Evolutionary conservation across 1,140 invertebrate genomes (phyloP), one percentile per base, ranked within the genome.

Genomic region (Ooceraea biroi): DNA sequence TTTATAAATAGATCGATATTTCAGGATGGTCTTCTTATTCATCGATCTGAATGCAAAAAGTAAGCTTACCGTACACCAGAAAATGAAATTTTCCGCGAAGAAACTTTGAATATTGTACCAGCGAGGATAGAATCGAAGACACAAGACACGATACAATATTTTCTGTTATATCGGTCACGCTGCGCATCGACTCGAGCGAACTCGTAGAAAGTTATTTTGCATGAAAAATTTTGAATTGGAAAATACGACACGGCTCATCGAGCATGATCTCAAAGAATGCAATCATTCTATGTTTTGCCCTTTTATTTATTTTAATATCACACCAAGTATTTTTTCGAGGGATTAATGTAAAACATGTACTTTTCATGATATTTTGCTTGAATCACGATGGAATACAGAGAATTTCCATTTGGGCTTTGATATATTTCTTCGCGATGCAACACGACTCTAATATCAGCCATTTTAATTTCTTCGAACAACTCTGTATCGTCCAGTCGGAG

Each of bases 21-120:
- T 69, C 17, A 17, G 22, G 48, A 52, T 52, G 22, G 61, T 27
- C 17, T n/a, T 36, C 36, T 19, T 66, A 11, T 3, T 41, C 48
- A 44, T 57, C 25, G 50, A n/a, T n/a, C n/a, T 44, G 36, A 78
- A n/a, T 25, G 17, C 3, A 57, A 57, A 68, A 41, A 66, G 30
- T 25, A 57, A 46, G 50, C 50, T 48, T 69, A 44, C 30, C 36
- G 0, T 46, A 69, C 48, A 50, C 8, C 69, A 57, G 36, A 30
- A 69, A 80, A 69, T 78, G 50, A 78, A 78, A 80, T 80, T 46
- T 76, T 57, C 66, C 22, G 10, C 2, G 17, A 36, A 12, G n/a
- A 46, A 69, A 58, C 65, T 57, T 80, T 5, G 22, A 57, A 69
- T 69, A 69, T 12, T 78, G 17, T 52, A 11, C 12, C 5, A 57